Conservation (phyloP, 2,797 vertebrate species). For the Alectoris magna region DNA sequence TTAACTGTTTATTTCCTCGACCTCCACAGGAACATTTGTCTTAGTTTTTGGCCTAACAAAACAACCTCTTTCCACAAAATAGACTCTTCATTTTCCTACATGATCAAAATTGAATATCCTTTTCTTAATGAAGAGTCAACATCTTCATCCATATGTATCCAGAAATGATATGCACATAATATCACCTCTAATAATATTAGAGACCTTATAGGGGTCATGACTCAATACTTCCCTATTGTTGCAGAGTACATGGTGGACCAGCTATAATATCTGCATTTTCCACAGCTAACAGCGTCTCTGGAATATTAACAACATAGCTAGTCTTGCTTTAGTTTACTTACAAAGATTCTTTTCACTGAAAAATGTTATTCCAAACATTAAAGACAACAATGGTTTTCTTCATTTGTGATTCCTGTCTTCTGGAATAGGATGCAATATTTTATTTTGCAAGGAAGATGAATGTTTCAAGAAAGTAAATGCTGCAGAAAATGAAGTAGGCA, state of each 20-base stretch:
- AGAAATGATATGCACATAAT: neutral
- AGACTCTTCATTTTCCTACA: neutral
- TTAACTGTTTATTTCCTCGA: neutral
- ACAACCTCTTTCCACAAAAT: neutral
- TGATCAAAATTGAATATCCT: neutral
- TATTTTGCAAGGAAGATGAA: neutral
- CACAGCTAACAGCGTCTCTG: neutral
- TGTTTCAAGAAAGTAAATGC: slow-evolving; percentile 3
- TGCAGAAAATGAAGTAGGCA: slow-evolving; percentile 15
- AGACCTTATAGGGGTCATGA: neutral
- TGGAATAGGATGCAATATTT: neutral
- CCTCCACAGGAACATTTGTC: neutral
- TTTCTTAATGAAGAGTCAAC: neutral
- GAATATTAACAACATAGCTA: neutral
- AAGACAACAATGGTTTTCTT: neutral
- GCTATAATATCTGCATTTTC: neutral
- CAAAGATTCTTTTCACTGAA: neutral
- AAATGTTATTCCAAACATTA: neutral
- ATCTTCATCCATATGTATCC: neutral
- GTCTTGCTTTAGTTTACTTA: neutral
- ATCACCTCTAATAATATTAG: neutral
- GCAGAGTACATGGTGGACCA: neutral
- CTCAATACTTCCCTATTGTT: neutral
- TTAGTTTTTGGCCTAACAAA: neutral
- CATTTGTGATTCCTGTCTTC: neutral